Conservation (phyloP, 2,888 invertebrate genomes). For the Orthosia gracilis region DNA sequence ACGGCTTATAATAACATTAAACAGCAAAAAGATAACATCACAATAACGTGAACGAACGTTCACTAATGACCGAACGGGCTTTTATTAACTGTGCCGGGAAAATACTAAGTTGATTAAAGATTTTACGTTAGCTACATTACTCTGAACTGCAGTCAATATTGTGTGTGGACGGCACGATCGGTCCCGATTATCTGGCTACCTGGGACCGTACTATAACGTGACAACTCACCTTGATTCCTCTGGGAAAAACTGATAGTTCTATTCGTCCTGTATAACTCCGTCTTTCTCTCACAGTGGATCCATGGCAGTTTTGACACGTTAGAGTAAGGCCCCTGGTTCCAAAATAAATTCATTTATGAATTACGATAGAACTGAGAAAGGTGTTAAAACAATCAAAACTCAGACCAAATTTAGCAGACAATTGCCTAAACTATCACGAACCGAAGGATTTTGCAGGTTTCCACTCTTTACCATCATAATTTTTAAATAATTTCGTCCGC, state of each 20-base stretch:
- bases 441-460: background rate
- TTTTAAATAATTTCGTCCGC: too few relatives aligned
- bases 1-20: background rate
- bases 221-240: too few relatives aligned
- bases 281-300: too few relatives aligned
- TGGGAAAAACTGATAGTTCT: too few relatives aligned
- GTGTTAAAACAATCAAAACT: background rate
- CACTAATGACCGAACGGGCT: background rate
- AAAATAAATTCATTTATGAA: background rate
- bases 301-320: too few relatives aligned
- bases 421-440: too few relatives aligned
- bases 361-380: background rate
- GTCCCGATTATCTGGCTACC: background rate
- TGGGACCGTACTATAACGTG: too few relatives aligned
- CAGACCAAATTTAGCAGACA: background rate
- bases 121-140: background rate
- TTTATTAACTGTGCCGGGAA: constrained; percentile 4
- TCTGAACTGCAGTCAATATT: background rate
- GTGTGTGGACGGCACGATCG: too few relatives aligned
- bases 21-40: constrained; percentile 10
- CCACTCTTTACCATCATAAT: too few relatives aligned
- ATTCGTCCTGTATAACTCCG: too few relatives aligned
- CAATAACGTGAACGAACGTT: background rate
- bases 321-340: too few relatives aligned
- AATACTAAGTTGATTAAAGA: constrained; percentile 29